Percentiles rank a stretch among this genome's conserved stretches.
These are phyloP conservation scores for Seira sanloemensis DNA, from an alignment of 2,888 invertebrate species.

Conservation along the genomic window DNA sequence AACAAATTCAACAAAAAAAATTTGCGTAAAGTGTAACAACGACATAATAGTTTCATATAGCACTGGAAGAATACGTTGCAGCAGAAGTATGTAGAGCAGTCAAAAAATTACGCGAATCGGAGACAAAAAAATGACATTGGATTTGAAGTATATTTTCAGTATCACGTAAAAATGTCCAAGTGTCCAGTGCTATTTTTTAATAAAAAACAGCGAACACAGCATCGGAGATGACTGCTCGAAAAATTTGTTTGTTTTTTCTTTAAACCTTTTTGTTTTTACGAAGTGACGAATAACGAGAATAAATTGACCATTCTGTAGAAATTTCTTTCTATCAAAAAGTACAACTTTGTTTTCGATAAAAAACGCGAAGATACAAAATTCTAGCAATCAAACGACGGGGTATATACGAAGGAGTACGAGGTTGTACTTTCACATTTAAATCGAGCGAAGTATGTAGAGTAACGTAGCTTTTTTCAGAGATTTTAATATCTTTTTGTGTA, in stretches of 20 bases:
- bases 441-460: slow-evolving; percentile 58
- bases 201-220: slow-evolving; percentile 62
- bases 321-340: background rate
- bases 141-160: slow-evolving; percentile 38
- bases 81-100: slow-evolving; percentile 55
- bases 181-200: slow-evolving; percentile 59
- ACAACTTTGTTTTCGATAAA: slow-evolving; percentile 31
- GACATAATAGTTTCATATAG: slow-evolving; percentile 48
- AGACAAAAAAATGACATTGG: slow-evolving; percentile 59
- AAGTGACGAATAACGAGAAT: slow-evolving; percentile 36
- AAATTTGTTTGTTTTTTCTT: no score
- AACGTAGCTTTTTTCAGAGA: slow-evolving; percentile 63
- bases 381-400: slow-evolving; percentile 57
- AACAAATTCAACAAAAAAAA: slow-evolving; percentile 65
- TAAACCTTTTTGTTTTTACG: slow-evolving; percentile 31
- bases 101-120: slow-evolving; percentile 65
- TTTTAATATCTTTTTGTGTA: slow-evolving; percentile 43
- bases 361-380: slow-evolving; percentile 41
- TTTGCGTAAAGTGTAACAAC: slow-evolving; percentile 61
- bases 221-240: slow-evolving; percentile 46
- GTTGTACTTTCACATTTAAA: slow-evolving; percentile 57
- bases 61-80: slow-evolving; percentile 64
- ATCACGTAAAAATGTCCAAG: slow-evolving; percentile 61
- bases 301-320: slow-evolving; percentile 25
- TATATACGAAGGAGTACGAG: slow-evolving; percentile 48